Percentiles rank a stretch among this genome's conserved stretches.
phyloP scores from a whole-genome alignment of 2,888 invertebrate species.

The Phragmatobia fuliginosa region DNA sequence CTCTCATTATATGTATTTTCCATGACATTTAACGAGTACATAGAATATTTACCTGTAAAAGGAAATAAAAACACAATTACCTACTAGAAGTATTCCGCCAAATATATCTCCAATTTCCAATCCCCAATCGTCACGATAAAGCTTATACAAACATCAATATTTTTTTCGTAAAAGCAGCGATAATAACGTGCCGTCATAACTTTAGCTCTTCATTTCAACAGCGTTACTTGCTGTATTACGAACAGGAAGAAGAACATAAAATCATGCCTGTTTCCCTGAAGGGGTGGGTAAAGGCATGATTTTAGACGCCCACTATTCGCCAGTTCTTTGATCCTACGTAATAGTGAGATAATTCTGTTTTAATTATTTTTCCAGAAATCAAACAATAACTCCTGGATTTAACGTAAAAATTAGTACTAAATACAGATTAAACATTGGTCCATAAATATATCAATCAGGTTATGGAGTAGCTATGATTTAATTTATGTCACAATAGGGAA shows the following conservation, averaged over 20 bases:
- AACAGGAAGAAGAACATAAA: not conserved
- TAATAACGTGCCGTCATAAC: conserved; percentile 21
- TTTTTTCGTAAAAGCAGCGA: conserved; percentile 15
- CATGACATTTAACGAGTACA: not conserved
- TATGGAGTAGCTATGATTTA: not conserved
- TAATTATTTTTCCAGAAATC: too few species aligned
- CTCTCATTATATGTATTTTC: not conserved
- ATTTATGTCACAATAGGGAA: not conserved
- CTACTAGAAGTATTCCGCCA: not conserved
- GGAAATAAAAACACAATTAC: not conserved
- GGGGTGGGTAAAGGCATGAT: too few species aligned
- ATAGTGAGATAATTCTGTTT: too few species aligned
- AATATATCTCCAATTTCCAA: conserved; percentile 20
- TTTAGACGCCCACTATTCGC: too few species aligned
- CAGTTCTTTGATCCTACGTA: too few species aligned
- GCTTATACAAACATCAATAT: conserved; percentile 29
- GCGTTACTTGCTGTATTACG: conserved; percentile 21
- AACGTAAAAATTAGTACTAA: too few species aligned
- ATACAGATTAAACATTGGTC: not conserved
- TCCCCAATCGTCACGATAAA: conserved; percentile 27
- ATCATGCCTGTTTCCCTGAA: conserved; percentile 10
- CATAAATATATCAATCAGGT: not conserved
- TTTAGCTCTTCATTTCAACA: conserved; percentile 27
- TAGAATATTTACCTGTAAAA: not conserved
- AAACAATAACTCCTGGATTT: not conserved